Percentiles rank a stretch among this genome's conserved stretches.
Evolutionary conservation across 2,888 invertebrate species (phyloP).

Genomic region (Clunio marinus): DNA sequence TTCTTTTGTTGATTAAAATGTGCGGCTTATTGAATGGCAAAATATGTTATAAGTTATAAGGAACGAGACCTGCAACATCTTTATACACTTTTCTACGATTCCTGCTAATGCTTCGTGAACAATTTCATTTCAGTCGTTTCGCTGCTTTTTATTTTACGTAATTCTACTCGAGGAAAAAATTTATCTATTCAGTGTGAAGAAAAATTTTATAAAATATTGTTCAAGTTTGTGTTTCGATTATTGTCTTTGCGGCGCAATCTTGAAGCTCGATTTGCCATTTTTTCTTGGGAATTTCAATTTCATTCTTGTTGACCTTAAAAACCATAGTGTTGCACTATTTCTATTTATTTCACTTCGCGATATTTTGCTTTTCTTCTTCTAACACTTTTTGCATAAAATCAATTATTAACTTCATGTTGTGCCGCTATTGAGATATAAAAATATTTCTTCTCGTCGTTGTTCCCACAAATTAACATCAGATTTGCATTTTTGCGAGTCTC

Average conservation of each 20-base stretch:
- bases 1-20: constrained; percentile 32
- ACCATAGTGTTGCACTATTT: constrained; percentile 1
- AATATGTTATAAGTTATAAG: background rate
- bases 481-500: constrained; percentile 5
- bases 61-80: background rate
- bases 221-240: constrained; percentile 10
- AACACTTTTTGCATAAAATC: constrained; percentile 18
- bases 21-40: background rate
- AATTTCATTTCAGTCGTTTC: background rate
- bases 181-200: background rate
- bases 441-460: background rate
- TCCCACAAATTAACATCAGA: constrained; percentile 3
- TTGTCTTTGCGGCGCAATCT: constrained; percentile 3
- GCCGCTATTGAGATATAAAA: constrained; percentile 1
- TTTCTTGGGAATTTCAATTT: constrained; percentile 10
- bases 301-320: constrained; percentile 32
- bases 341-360: too few relatives aligned
- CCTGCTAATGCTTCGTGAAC: background rate
- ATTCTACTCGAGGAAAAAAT: background rate
- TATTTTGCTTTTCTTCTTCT: background rate
- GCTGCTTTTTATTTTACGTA: constrained; percentile 6
- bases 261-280: background rate
- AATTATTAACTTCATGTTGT: constrained; percentile 25
- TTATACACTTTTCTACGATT: background rate
- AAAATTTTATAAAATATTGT: background rate